These are phyloP conservation scores for Spheniscus humboldti DNA, from an alignment of 2,797 vertebrate genomes.

Conservation along the genomic window DNA sequence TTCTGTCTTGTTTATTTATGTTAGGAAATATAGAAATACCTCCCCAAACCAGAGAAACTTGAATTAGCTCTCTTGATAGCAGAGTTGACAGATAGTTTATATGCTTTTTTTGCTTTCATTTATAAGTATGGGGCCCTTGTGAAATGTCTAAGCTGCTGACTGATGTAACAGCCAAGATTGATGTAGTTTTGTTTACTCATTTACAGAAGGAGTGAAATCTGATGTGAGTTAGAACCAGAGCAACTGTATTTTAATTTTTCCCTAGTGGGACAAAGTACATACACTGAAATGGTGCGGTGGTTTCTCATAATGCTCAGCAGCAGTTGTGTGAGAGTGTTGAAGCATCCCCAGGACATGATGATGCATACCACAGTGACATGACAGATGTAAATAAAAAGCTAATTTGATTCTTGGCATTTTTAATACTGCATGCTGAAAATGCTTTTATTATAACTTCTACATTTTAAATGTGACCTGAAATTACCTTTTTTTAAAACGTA, in stretches of 20 bases:
- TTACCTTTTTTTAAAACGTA: neutral
- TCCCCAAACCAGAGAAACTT: neutral
- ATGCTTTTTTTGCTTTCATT: neutral
- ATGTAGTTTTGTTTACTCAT: slow-evolving; percentile 40
- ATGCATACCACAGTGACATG: neutral
- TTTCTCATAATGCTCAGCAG: neutral
- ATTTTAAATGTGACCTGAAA: neutral
- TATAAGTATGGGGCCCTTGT: neutral
- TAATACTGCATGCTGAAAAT: neutral
- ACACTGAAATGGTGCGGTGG: neutral
- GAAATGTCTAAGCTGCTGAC: slow-evolving; percentile 8
- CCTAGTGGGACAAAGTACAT: neutral
- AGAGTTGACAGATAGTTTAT: neutral
- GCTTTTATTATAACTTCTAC: neutral
- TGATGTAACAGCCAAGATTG: neutral
- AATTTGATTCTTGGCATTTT: neutral
- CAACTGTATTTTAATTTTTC: neutral
- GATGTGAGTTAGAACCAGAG: neutral
- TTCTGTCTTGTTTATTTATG: neutral
- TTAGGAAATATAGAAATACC: neutral
- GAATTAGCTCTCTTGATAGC: neutral
- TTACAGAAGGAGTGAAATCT: slow-evolving; percentile 15
- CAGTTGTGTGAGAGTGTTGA: neutral
- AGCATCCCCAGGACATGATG: neutral
- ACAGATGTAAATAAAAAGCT: neutral